phyloP scores from a whole-genome alignment of 2,113 vertebrate genomes.

The Naja naja region DNA sequence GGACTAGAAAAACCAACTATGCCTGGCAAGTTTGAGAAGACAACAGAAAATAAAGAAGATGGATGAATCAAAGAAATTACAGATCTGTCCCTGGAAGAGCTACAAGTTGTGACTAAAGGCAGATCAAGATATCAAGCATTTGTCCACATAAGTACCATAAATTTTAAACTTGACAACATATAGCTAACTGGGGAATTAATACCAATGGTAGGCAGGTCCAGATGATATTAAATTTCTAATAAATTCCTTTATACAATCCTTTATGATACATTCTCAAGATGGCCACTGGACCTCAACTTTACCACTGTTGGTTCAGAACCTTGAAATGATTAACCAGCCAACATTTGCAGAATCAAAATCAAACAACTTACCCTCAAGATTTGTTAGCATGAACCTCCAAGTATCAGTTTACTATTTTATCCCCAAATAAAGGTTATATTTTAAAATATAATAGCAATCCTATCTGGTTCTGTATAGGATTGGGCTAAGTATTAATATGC shows the following conservation, averaged over 20 bases:
- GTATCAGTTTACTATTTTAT: conserved; percentile 38
- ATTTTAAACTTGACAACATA: background rate
- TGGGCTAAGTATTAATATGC: background rate
- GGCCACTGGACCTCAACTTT: background rate
- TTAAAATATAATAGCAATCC: conserved; percentile 4
- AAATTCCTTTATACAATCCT: background rate
- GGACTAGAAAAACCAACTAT: background rate
- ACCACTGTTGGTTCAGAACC: rapidly evolving
- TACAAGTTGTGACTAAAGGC: background rate
- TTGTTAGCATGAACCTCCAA: conserved; percentile 33
- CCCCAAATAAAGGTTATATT: background rate
- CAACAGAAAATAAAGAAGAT: background rate
- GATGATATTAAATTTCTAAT: background rate
- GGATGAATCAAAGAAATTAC: background rate
- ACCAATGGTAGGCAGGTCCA: background rate
- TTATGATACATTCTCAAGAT: background rate
- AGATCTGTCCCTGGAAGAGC: background rate
- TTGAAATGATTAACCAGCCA: conserved; percentile 33
- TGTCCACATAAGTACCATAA: background rate
- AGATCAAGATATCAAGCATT: background rate
- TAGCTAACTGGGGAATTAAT: background rate
- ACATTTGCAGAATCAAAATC: conserved; percentile 39
- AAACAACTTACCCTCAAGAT: conserved; percentile 20
- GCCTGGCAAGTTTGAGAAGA: background rate
- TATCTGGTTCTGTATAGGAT: background rate